A percentile compares a stretch with the other conserved stretches of the same genome.
Evolutionary conservation across 2,797 vertebrate species (phyloP).

Genomic region (Gadopsis bispinosus): DNA sequence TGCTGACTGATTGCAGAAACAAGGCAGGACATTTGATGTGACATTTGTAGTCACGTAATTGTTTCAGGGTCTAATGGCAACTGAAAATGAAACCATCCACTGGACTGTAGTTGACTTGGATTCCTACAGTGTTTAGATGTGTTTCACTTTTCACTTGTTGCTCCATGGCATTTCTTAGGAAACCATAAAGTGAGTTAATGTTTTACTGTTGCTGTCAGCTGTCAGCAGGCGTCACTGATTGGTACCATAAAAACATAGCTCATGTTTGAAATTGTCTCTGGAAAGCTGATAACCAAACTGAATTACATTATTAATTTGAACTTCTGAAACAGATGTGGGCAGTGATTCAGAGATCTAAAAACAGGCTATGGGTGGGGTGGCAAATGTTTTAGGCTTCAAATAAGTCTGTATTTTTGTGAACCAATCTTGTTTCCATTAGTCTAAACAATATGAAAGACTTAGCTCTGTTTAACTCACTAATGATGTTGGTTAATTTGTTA

Average conservation of each 20-base stretch:
- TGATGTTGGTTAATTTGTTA: neutral
- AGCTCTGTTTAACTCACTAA: neutral
- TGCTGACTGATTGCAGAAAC: too few species aligned
- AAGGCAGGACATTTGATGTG: too few species aligned
- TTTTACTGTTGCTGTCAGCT: neutral
- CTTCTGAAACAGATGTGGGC: neutral
- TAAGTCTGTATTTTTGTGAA: neutral
- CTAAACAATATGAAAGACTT: neutral
- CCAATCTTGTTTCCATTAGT: neutral
- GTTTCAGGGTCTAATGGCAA: neutral
- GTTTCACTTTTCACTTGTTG: neutral
- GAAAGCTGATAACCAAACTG: neutral
- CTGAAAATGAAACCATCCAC: neutral
- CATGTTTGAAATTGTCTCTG: neutral
- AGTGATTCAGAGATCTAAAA: neutral
- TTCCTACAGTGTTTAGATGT: neutral
- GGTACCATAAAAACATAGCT: neutral
- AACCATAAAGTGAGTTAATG: neutral
- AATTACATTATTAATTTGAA: neutral
- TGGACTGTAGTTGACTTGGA: neutral
- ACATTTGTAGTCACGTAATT: neutral
- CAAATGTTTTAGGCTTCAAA: neutral
- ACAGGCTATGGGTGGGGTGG: neutral
- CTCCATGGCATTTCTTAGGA: neutral
- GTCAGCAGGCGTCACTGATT: neutral